Conservation (phyloP, 2,797 vertebrate genomes). For the Urophycis tenuis region DNA sequence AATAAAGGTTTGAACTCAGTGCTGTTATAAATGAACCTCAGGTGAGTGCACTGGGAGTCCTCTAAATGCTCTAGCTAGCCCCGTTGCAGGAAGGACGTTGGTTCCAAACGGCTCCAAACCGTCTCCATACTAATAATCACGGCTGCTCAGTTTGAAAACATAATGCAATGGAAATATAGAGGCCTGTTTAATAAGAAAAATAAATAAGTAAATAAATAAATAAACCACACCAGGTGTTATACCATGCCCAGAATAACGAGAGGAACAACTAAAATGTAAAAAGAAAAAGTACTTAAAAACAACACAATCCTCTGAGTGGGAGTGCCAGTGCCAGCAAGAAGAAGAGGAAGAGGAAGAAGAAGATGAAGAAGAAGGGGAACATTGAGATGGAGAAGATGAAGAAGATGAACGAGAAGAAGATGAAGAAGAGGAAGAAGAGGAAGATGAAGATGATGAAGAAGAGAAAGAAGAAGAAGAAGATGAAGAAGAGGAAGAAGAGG, state of each 20-base stretch:
- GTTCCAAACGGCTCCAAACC: neutral
- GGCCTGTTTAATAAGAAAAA: neutral
- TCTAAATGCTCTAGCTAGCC: neutral
- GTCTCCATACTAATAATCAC: neutral
- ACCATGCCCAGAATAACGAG: no score
- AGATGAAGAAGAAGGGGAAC: no score
- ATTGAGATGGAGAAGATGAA: no score
- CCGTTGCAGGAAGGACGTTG: neutral
- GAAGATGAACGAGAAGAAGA: no score
- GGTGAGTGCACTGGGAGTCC: neutral
- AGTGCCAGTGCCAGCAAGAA: no score
- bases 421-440: no score
- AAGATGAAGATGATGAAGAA: no score
- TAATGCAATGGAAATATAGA: neutral
- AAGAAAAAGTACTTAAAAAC: no score
- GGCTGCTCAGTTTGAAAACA: neutral
- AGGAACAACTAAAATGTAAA: no score
- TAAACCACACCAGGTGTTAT: neutral
- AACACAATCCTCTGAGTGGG: no score
- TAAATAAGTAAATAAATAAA: neutral
- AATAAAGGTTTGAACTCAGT: neutral
- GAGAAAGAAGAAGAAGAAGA: no score
- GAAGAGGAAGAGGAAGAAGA: no score
- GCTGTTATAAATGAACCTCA: neutral
- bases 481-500: neutral